phyloP scores from a whole-genome alignment of 1,140 invertebrate genomes.

The Bombus waltoni region DNA sequence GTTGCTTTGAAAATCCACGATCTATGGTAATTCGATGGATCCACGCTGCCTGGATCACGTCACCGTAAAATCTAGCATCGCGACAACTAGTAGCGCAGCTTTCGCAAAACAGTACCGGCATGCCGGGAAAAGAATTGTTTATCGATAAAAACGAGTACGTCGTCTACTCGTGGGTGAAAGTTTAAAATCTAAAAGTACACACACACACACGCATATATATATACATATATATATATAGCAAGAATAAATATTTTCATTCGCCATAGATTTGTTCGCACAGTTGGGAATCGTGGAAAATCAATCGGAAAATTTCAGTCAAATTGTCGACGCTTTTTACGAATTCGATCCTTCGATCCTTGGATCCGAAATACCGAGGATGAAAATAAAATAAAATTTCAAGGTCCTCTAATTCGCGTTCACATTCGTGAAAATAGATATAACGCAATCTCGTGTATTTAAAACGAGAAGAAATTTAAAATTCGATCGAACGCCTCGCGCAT shows the following conservation, averaged over 20 bases:
- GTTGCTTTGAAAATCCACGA: neutral
- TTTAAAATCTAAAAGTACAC: too few species aligned
- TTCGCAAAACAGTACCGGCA: too few species aligned
- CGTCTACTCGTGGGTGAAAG: too few species aligned
- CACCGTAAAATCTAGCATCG: too few species aligned
- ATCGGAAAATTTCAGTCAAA: neutral
- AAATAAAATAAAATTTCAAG: neutral
- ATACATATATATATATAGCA: neutral
- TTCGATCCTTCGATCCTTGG: neutral
- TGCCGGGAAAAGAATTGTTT: too few species aligned
- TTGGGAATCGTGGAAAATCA: neutral
- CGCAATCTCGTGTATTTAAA: neutral
- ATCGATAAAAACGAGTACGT: too few species aligned
- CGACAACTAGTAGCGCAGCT: too few species aligned
- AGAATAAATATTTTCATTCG: neutral
- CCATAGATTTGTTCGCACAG: neutral
- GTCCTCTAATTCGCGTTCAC: neutral
- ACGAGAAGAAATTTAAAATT: conserved; percentile 55
- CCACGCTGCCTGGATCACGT: too few species aligned
- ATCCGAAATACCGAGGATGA: neutral
- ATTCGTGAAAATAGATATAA: neutral
- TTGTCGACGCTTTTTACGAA: neutral
- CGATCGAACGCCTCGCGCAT: neutral
- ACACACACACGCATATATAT: too few species aligned
- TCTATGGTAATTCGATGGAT: too few species aligned